Percentiles rank a stretch among this genome's conserved stretches.
Conservation (phyloP, 2,113 vertebrate species). For the Hyperopisus bebe region DNA sequence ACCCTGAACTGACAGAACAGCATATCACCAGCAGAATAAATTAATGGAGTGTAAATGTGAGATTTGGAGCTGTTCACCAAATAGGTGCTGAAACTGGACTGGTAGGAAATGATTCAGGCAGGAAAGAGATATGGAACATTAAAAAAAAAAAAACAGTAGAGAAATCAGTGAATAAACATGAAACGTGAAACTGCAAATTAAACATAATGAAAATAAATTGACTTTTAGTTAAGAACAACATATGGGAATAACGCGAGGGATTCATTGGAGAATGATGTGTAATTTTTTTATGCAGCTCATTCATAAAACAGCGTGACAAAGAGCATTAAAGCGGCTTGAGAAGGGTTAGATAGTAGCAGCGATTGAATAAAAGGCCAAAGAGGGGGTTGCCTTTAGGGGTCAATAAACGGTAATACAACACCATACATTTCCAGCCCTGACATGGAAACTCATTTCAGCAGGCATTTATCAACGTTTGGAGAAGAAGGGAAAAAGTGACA, state of each 20-base stretch:
- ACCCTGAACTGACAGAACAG: not conserved
- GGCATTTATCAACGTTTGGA: not conserved
- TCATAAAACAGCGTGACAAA: not conserved
- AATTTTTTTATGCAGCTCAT: not conserved
- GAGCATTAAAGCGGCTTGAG: not conserved
- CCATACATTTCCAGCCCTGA: not conserved
- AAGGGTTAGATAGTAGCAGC: not conserved
- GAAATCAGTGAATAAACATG: not conserved
- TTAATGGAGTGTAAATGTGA: not conserved
- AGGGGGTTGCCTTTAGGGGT: not conserved
- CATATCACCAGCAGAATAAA: not conserved
- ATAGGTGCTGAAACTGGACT: slow-evolving; percentile 5
- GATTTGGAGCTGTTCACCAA: slow-evolving; percentile 14
- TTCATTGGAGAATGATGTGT: not conserved
- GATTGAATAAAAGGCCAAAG: not conserved
- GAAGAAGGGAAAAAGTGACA: not conserved
- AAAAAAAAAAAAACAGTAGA: not conserved
- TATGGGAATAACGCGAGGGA: not conserved
- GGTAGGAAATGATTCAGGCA: not conserved
- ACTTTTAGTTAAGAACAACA: not conserved
- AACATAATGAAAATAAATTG: not conserved
- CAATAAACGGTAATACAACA: not conserved
- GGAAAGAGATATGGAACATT: not conserved
- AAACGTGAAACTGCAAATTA: not conserved
- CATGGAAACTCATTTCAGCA: not conserved